Evolutionary conservation across 2,888 invertebrate species (phyloP).

Genomic region (Limnephilus rhombicus): DNA sequence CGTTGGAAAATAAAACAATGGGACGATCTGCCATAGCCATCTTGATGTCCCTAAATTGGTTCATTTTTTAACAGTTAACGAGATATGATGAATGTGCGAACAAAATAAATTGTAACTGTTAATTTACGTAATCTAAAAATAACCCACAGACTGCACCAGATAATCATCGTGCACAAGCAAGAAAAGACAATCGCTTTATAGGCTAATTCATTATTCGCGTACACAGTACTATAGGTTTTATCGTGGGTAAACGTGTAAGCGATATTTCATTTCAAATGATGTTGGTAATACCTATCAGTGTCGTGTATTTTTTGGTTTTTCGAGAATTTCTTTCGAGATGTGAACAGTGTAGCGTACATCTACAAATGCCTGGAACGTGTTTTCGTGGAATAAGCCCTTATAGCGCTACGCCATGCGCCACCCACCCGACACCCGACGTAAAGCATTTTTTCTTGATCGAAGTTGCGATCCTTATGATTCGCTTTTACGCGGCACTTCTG

Average conservation of each 20-base stretch:
- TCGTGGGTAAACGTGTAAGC: background rate
- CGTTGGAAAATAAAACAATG: conserved; percentile 22
- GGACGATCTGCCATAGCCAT: background rate
- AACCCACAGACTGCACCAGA: conserved; percentile 6
- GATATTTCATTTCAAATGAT: background rate
- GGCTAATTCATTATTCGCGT: conserved; percentile 21
- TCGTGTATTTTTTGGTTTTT: conserved; percentile 33
- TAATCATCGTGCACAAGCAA: background rate
- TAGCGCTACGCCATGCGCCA: background rate
- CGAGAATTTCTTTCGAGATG: conserved; percentile 40
- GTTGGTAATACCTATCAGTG: background rate
- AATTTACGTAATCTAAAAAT: conserved; percentile 20
- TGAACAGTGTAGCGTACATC: conserved; percentile 9
- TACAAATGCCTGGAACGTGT: conserved; percentile 51
- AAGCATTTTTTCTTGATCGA: conserved; percentile 43
- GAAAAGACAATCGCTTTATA: conserved; percentile 8
- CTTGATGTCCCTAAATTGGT: conserved; percentile 30
- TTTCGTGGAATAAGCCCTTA: conserved; percentile 45
- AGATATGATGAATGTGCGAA: conserved; percentile 38
- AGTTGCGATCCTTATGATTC: conserved; percentile 38
- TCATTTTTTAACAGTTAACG: conserved; percentile 2
- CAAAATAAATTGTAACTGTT: conserved; percentile 19
- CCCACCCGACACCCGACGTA: conserved; percentile 7
- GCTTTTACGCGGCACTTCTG: conserved; percentile 42
- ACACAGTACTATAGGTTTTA: background rate